Evolutionary conservation across 2,888 invertebrate species (phyloP).

Genomic region (Maniola hyperantus): DNA sequence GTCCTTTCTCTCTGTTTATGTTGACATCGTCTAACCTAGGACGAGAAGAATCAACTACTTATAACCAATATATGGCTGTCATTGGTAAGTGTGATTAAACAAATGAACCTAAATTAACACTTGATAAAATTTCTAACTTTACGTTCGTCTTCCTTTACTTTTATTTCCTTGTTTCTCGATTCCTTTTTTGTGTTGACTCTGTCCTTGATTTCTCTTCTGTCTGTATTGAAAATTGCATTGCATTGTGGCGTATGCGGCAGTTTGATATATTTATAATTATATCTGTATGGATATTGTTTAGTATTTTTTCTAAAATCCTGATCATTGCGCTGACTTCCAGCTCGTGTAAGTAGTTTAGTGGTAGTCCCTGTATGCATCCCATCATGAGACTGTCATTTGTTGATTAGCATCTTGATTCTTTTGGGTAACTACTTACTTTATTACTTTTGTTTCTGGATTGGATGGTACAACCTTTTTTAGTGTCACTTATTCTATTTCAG

Average conservation of each 20-base stretch:
- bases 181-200: conserved; percentile 53
- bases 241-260: conserved; percentile 81
- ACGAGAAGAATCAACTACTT: conserved; percentile 98
- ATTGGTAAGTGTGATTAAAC: conserved; percentile 91
- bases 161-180: conserved; percentile 55
- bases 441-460: conserved; percentile 30
- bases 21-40: conserved; percentile 89
- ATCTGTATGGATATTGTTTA: conserved; percentile 63
- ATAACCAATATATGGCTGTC: conserved; percentile 97
- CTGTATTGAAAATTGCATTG: conserved; percentile 74
- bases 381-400: conserved; percentile 52
- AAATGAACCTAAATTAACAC: conserved; percentile 80
- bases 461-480: conserved; percentile 24
- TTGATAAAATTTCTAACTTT: conserved; percentile 74
- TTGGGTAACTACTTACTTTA: conserved; percentile 33
- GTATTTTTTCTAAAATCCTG: conserved; percentile 54
- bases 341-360: conserved; percentile 63
- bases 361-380: conserved; percentile 71
- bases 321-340: conserved; percentile 56
- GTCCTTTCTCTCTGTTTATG: conserved; percentile 86
- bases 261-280: conserved; percentile 52
- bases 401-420: conserved; percentile 42
- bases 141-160: conserved; percentile 60
- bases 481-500: conserved; percentile 37
- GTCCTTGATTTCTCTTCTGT: conserved; percentile 62